Evolutionary conservation across 2,113 vertebrate species (phyloP).

Genomic region (Solenodon paradoxus): DNA sequence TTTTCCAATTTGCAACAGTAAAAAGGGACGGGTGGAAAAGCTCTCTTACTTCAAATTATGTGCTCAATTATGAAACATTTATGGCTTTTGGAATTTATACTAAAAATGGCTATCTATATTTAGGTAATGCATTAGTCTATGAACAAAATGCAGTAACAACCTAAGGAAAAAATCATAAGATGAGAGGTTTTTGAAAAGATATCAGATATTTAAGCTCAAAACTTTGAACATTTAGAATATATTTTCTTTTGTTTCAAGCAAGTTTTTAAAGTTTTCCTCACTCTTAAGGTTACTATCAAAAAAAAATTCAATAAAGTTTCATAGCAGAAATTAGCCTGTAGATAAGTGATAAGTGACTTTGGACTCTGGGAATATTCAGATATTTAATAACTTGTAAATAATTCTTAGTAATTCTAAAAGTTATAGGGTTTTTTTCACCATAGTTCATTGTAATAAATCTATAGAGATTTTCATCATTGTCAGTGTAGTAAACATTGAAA

Average conservation of each 20-base stretch:
- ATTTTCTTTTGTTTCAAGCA: neutral
- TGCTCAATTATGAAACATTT: conserved; percentile 78
- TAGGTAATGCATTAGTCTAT: conserved; percentile 70
- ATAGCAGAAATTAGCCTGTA: neutral
- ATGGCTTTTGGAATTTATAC: conserved; percentile 74
- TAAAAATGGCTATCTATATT: conserved; percentile 76
- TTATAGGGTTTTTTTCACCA: neutral
- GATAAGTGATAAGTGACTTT: conserved; percentile 26
- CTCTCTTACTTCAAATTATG: conserved; percentile 72
- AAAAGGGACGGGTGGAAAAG: conserved; percentile 68
- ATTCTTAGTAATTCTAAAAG: conserved; percentile 40
- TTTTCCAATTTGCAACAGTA: conserved; percentile 73
- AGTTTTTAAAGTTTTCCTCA: neutral
- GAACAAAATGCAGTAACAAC: conserved; percentile 59
- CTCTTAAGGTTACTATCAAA: conserved; percentile 19
- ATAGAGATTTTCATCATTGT: neutral
- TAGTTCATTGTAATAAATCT: neutral
- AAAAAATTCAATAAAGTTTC: conserved; percentile 3
- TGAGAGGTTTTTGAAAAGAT: conserved; percentile 38
- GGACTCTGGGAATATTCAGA: neutral
- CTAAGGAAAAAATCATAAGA: conserved; percentile 8
- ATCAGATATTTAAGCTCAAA: neutral
- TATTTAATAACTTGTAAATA: neutral
- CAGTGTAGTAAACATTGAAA: neutral
- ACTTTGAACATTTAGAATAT: conserved; percentile 2